Base-by-base conservation (phyloP, 2,113 vertebrate genomes). In the Sclerurus mexicanus region DNA sequence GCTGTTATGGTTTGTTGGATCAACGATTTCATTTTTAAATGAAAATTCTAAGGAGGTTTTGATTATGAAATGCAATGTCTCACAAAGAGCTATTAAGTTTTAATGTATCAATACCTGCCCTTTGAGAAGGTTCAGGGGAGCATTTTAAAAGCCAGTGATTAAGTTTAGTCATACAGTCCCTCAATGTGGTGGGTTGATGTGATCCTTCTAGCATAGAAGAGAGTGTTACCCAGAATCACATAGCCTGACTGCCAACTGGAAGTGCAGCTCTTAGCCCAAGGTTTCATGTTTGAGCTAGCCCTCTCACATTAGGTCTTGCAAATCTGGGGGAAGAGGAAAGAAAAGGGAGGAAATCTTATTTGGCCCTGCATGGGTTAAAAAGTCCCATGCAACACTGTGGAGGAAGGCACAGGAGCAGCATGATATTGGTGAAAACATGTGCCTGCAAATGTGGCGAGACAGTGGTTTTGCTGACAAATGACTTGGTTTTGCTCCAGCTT, bases 1-100 rank as follows among this genome's bases (percentile, higher is more conserved):
- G 55, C 84, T 95, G 95, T 92, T 95, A 93, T 74, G 90, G 92
- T 89, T 96, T 97, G 75, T 88, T 95, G 95, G 95, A 97, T 96
- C 94, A 96, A 56, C 6, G 2, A 91, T 94, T 97, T 91, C 73
- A 92, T 96, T 94, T 96, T 93, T 91, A 37, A 97, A 97, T 97
- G 95, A 95, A 95, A 97, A 94, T 96, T 95, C 49, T 93, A 56
- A 91, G 85, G 74, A 91, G 74, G 50, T 75, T 96, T 97, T 94
- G 74, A 95, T 96, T 96, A 94, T 86, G 89, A 95, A 96, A 94
- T 56, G 59, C 80, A 95, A 28, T 86, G 80, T 94, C 60, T 95
- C 4, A 9, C 82, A 64, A 85, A 94, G 76, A 96, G 30, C 80
- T 87, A 75, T 95, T 95, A 96, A 93, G 77, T 89, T 95, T 93